These are phyloP conservation scores for Xylota segnis DNA, from an alignment of 2,888 invertebrate genomes.

Conservation along the genomic window DNA sequence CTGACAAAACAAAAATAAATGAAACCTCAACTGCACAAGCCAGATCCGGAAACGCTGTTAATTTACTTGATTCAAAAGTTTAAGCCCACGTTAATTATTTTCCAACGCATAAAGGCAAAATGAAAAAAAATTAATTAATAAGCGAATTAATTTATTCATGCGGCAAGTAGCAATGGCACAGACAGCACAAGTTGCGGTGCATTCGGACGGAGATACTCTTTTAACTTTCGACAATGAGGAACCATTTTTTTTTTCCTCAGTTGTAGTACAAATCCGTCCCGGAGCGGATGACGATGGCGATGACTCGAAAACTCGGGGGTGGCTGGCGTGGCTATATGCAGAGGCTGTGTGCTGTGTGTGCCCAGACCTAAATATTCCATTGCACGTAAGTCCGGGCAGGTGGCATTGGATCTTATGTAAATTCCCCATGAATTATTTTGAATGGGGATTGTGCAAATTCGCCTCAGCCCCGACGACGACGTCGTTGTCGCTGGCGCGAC, in stretches of 20 bases:
- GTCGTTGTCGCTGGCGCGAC: conserved; percentile 25
- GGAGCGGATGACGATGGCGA: background rate
- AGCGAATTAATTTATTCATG: conserved; percentile 54
- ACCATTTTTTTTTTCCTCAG: conserved; percentile 4
- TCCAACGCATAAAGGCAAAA: conserved; percentile 21
- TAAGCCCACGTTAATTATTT: conserved; percentile 50
- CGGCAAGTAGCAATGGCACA: conserved; percentile 10
- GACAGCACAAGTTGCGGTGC: background rate
- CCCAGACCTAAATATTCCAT: conserved; percentile 67
- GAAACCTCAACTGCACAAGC: background rate
- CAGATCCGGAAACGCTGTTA: conserved; percentile 30
- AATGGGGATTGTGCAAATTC: conserved; percentile 73
- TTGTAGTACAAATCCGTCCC: conserved; percentile 15
- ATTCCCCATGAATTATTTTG: conserved; percentile 68
- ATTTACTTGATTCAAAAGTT: conserved; percentile 31
- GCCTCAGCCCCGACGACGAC: conserved; percentile 55
- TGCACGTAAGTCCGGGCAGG: conserved; percentile 64
- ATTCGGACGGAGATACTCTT: background rate
- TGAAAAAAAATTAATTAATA: conserved; percentile 43
- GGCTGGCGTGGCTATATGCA: conserved; percentile 19
- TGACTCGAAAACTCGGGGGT: conserved; percentile 17
- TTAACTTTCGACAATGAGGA: conserved; percentile 13
- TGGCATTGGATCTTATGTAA: conserved; percentile 71
- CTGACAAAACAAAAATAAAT: background rate
- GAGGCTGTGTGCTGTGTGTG: conserved; percentile 16